These are phyloP conservation scores for Fringilla coelebs DNA, from an alignment of 2,797 vertebrate species.

Conservation along the genomic window DNA sequence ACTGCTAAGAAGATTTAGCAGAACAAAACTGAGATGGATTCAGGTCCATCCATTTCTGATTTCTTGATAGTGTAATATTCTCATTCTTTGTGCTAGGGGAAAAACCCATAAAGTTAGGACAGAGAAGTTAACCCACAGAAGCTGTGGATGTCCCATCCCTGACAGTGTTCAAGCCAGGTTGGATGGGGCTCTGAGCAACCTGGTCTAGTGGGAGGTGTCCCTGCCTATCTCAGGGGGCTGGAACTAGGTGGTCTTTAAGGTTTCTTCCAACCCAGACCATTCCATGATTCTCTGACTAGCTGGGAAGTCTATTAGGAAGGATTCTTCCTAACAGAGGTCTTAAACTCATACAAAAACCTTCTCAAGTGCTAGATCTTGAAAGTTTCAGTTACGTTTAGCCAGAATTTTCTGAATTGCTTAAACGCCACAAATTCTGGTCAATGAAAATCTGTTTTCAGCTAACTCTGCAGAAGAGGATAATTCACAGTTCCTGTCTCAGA, in stretches of 20 bases:
- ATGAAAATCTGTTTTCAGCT: neutral
- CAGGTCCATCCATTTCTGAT: neutral
- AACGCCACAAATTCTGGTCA: neutral
- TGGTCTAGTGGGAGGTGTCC: neutral
- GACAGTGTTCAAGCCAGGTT: neutral
- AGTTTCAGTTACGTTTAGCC: fast-evolving
- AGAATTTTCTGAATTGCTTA: neutral
- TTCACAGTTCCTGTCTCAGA: neutral
- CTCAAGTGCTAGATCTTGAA: neutral
- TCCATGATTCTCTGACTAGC: neutral
- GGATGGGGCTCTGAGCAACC: neutral
- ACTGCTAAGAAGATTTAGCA: neutral
- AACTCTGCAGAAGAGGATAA: neutral
- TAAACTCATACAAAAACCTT: neutral
- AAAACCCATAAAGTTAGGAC: neutral
- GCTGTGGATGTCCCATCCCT: neutral
- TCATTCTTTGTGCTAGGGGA: neutral
- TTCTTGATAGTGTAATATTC: neutral
- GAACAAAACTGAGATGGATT: neutral
- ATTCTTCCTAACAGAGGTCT: neutral
- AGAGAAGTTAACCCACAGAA: neutral
- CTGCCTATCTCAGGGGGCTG: neutral
- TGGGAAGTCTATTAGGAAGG: neutral
- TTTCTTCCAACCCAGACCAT: neutral
- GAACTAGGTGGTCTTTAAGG: neutral